These are phyloP conservation scores for Ginglymostoma cirratum DNA, from an alignment of 2,113 vertebrate species.

Conservation along the genomic window DNA sequence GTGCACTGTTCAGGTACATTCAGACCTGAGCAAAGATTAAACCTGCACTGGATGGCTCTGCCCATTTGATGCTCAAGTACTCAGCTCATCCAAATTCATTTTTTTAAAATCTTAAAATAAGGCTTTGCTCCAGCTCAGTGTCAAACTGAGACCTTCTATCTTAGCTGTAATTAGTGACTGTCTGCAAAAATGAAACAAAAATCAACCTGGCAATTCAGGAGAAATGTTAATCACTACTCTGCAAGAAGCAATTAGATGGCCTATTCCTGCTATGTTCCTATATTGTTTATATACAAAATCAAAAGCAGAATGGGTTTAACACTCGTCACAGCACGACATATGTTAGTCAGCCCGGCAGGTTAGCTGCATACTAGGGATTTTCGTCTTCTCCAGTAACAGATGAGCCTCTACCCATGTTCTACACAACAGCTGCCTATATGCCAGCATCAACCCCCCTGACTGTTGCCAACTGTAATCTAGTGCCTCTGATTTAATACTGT, in stretches of 20 bases:
- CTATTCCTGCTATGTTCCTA: too few species aligned
- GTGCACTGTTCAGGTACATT: neutral
- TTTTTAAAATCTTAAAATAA: neutral
- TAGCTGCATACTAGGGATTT: constrained; percentile 17
- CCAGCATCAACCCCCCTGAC: constrained; percentile 4
- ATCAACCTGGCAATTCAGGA: constrained; percentile 10
- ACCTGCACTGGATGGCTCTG: neutral
- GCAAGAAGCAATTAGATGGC: neutral
- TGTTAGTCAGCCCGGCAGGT: constrained; percentile 9
- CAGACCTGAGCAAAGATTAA: neutral
- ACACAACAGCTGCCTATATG: constrained; percentile 25
- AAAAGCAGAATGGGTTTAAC: constrained; percentile 20
- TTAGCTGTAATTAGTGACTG: neutral
- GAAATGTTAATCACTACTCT: neutral
- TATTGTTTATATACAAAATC: constrained; percentile 9
- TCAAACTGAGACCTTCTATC: neutral
- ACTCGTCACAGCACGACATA: neutral
- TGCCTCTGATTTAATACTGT: constrained; percentile 35
- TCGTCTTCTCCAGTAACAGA: constrained; percentile 26
- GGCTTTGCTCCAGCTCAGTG: neutral
- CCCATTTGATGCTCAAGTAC: neutral
- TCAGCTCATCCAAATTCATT: constrained; percentile 1
- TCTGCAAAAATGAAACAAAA: constrained; percentile 28
- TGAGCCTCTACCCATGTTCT: constrained; percentile 20
- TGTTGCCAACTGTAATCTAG: constrained; percentile 8